Conservation (phyloP, 2,797 vertebrate genomes). For the Phrynocephalus vlangalii region DNA sequence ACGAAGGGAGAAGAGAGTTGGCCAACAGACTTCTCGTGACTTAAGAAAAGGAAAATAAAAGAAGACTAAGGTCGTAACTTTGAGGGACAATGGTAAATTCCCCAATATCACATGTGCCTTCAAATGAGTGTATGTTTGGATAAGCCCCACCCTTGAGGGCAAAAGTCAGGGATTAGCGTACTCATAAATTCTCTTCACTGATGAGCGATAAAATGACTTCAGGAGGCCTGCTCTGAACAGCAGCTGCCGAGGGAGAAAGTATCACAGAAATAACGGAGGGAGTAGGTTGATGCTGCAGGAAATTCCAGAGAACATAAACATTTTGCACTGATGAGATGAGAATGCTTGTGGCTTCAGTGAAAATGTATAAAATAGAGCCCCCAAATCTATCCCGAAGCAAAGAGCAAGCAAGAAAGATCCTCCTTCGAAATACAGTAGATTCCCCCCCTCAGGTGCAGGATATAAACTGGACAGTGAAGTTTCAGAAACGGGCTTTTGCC, state of each 20-base stretch:
- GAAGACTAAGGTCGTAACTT: slow-evolving; percentile 30
- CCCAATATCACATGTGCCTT: slow-evolving; percentile 3
- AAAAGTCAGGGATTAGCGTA: slow-evolving; percentile 28
- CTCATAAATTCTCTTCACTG: slow-evolving; percentile 38
- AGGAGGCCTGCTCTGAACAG: slow-evolving; percentile 12
- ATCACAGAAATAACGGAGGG: slow-evolving; percentile 7
- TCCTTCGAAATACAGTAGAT: not conserved
- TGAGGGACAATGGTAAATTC: slow-evolving; percentile 29
- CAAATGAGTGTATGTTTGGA: not conserved
- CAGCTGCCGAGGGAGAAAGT: slow-evolving; percentile 32
- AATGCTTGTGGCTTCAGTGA: slow-evolving; percentile 16
- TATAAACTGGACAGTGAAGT: not conserved
- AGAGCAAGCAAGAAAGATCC: not conserved
- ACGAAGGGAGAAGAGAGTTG: slow-evolving; percentile 50
- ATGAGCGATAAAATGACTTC: slow-evolving; percentile 29
- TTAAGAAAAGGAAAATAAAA: not conserved
- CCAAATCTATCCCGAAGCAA: slow-evolving; percentile 8
- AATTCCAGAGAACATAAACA: slow-evolving; percentile 26
- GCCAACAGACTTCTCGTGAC: slow-evolving; percentile 42
- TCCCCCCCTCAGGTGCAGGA: slow-evolving; percentile 26
- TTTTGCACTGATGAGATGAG: slow-evolving; percentile 25
- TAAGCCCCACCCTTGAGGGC: not conserved
- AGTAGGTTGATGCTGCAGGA: slow-evolving; percentile 38
- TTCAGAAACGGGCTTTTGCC: slow-evolving; percentile 7
- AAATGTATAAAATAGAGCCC: slow-evolving; percentile 15